Conservation (phyloP, 2,888 invertebrate species). For the Volucella inflata region DNA sequence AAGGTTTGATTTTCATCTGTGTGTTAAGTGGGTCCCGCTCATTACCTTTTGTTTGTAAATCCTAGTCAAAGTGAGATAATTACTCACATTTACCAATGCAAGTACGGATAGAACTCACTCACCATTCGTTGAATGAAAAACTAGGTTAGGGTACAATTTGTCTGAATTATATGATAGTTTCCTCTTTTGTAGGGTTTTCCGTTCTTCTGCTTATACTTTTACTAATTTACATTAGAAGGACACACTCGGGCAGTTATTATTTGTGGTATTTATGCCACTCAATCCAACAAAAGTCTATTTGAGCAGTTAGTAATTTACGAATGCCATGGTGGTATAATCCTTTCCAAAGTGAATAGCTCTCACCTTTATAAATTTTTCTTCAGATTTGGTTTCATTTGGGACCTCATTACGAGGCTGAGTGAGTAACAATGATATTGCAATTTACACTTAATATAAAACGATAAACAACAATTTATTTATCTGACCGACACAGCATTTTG, state of each 20-base stretch:
- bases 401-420: slow-evolving; percentile 56
- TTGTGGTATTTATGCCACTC: slow-evolving; percentile 55
- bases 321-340: slow-evolving; percentile 63
- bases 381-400: background rate
- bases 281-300: slow-evolving; percentile 50
- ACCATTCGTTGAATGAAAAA: slow-evolving; percentile 45
- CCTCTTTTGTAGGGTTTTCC: slow-evolving; percentile 10
- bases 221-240: slow-evolving; percentile 58
- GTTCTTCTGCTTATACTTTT: slow-evolving; percentile 52
- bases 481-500: no score
- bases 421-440: slow-evolving; percentile 49
- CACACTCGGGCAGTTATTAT: slow-evolving; percentile 46
- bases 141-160: slow-evolving; percentile 41
- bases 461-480: slow-evolving; percentile 32
- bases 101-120: slow-evolving; percentile 13
- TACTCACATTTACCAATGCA: slow-evolving; percentile 53
- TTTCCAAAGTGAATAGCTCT: slow-evolving; percentile 51
- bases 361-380: slow-evolving; percentile 39
- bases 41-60: slow-evolving; percentile 23
- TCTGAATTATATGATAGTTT: slow-evolving; percentile 23
- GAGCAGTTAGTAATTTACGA: background rate
- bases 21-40: slow-evolving; percentile 29
- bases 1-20: slow-evolving; percentile 62
- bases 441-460: slow-evolving; percentile 52
- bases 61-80: slow-evolving; percentile 69